These are phyloP conservation scores for Tipula helvola DNA, from an alignment of 2,888 invertebrate genomes.

Conservation along the genomic window DNA sequence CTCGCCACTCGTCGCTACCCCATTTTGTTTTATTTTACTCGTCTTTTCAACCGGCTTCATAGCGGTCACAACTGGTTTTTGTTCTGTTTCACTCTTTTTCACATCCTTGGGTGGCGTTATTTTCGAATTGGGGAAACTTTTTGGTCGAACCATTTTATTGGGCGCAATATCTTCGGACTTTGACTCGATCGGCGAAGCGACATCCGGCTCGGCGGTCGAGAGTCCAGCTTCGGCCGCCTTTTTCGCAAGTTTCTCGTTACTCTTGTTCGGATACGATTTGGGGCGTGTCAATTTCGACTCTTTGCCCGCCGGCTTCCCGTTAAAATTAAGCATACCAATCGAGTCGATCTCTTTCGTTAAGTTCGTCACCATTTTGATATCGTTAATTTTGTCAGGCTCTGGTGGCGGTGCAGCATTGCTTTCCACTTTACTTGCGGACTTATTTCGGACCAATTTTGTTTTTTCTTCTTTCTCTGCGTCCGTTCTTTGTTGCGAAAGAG, in stretches of 20 bases:
- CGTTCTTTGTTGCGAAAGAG: slow-evolving; percentile 10
- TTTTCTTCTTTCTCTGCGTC: slow-evolving; percentile 22
- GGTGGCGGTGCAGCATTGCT: background rate
- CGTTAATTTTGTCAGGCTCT: slow-evolving; percentile 20
- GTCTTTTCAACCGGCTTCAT: background rate
- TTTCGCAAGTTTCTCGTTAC: slow-evolving; percentile 21
- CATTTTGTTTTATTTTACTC: slow-evolving; percentile 23
- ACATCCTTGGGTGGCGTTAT: slow-evolving; percentile 31
- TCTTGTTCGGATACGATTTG: slow-evolving; percentile 43
- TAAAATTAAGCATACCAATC: slow-evolving; percentile 21
- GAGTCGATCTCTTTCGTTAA: slow-evolving; percentile 25
- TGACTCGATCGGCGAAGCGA: slow-evolving; percentile 17
- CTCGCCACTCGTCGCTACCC: background rate
- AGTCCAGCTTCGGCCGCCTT: slow-evolving; percentile 14
- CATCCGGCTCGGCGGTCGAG: slow-evolving; percentile 18
- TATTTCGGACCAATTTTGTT: slow-evolving; percentile 17
- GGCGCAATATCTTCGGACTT: background rate
- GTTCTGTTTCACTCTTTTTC: slow-evolving; percentile 26
- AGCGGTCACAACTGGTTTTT: background rate
- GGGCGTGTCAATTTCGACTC: slow-evolving; percentile 42
- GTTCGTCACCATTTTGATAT: slow-evolving; percentile 26
- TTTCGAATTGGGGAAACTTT: slow-evolving; percentile 43
- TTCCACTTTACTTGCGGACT: slow-evolving; percentile 10
- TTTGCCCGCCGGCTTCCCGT: slow-evolving; percentile 37
- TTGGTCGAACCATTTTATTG: slow-evolving; percentile 39